A percentile compares a stretch with the other conserved stretches of the same genome.
Conservation (phyloP, 2,797 vertebrate species). For the Leptodactylus fallax region DNA sequence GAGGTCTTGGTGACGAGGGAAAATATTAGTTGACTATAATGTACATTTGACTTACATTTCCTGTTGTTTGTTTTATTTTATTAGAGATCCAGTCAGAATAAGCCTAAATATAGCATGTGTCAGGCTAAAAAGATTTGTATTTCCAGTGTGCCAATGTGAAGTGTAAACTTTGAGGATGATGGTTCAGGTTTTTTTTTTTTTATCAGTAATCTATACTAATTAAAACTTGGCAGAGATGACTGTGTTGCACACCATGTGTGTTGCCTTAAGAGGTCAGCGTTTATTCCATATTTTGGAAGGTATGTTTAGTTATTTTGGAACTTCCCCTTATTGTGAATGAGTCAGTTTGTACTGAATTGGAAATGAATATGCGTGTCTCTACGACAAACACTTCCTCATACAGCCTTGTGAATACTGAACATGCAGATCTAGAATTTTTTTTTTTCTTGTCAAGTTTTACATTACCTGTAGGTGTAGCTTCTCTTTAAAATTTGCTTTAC, state of each 20-base stretch:
- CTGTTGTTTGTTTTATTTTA: too few relatives aligned
- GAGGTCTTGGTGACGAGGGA: too few relatives aligned
- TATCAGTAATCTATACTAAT: background rate
- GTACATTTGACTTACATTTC: too few relatives aligned
- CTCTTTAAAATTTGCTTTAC: too few relatives aligned
- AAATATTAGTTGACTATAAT: too few relatives aligned
- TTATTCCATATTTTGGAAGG: background rate
- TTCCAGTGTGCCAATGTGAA: background rate
- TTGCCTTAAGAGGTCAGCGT: background rate
- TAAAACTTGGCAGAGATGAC: background rate
- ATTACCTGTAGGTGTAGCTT: background rate
- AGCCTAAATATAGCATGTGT: too few relatives aligned
- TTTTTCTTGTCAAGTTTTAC: background rate
- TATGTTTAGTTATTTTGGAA: constrained; percentile 7
- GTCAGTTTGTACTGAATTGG: constrained; percentile 1
- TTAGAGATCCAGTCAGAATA: too few relatives aligned
- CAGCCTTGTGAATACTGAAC: too few relatives aligned
- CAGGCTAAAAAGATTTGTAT: too few relatives aligned
- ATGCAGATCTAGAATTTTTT: background rate
- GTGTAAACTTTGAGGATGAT: too few relatives aligned
- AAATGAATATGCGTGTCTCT: background rate
- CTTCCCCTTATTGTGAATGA: constrained; percentile 32
- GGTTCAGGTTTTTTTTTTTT: background rate
- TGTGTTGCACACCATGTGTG: background rate
- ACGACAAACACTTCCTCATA: constrained; percentile 26